A percentile compares a stretch with the other conserved stretches of the same genome.
phyloP scores from a whole-genome alignment of 1,140 invertebrate genomes.

The Achroia grisella region DNA sequence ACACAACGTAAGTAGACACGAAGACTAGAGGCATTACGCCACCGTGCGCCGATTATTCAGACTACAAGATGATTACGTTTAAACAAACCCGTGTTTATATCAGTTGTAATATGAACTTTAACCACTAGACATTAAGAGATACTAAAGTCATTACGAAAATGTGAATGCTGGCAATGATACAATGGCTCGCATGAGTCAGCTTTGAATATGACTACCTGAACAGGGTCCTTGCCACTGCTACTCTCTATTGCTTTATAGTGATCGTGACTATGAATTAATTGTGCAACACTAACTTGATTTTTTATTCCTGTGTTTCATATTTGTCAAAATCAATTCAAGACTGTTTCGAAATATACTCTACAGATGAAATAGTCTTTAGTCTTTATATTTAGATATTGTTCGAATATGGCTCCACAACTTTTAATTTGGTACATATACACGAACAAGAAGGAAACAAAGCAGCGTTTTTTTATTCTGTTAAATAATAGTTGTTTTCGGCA shows the following conservation, averaged over 20 bases:
- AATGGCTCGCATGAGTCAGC: conserved; percentile 50
- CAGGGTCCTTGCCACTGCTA: background rate
- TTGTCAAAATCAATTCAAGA: background rate
- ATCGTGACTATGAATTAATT: too few species aligned
- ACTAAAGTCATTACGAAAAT: conserved; percentile 15
- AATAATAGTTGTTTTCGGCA: too few species aligned
- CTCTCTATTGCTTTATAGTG: background rate
- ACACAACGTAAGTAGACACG: conserved; percentile 7
- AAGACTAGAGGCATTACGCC: conserved; percentile 33
- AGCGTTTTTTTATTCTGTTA: too few species aligned
- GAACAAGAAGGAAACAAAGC: too few species aligned
- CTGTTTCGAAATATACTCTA: background rate
- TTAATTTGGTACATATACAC: too few species aligned
- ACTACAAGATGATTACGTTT: conserved; percentile 40
- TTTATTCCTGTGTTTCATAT: background rate
- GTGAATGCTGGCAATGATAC: conserved; percentile 34
- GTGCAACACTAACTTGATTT: too few species aligned
- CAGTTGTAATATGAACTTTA: conserved; percentile 32
- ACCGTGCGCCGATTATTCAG: conserved; percentile 47
- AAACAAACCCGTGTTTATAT: conserved; percentile 13
- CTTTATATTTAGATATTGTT: too few species aligned
- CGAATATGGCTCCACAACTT: too few species aligned
- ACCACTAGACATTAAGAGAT: background rate
- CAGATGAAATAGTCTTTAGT: too few species aligned
- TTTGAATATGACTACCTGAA: background rate